Evolutionary conservation across 2,113 vertebrate species (phyloP).

Genomic region (Empidonax alnorum): DNA sequence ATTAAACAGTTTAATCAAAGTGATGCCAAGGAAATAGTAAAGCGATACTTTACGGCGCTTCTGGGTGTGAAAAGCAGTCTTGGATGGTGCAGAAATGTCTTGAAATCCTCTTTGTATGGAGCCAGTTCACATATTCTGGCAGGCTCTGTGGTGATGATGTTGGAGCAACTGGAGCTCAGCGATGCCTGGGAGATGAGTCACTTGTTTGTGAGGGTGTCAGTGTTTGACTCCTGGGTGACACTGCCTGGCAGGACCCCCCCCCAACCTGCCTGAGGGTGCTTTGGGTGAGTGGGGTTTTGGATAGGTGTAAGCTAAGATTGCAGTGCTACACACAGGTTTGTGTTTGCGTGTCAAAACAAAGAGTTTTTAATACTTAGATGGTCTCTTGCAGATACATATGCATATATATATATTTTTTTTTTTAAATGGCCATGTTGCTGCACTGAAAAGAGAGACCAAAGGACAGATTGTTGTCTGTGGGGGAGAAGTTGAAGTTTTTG

Average conservation of each 20-base stretch:
- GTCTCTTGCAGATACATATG: too few relatives aligned
- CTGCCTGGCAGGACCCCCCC: neutral
- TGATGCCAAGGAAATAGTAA: neutral
- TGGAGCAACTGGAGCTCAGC: neutral
- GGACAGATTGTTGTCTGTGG: neutral
- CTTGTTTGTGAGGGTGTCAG: neutral
- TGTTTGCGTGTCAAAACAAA: neutral
- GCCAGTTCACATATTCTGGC: neutral
- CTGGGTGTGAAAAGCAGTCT: neutral
- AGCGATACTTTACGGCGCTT: neutral
- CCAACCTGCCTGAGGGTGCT: rapidly evolving
- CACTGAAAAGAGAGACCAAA: neutral
- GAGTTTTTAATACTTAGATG: neutral
- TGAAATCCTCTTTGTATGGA: neutral
- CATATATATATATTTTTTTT: too few relatives aligned
- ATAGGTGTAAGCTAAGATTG: neutral
- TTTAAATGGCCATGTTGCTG: neutral
- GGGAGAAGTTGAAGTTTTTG: neutral
- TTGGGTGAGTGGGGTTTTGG: neutral
- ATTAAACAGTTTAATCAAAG: neutral
- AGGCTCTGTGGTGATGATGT: neutral
- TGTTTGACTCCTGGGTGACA: neutral
- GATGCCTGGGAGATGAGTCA: neutral
- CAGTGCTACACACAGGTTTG: neutral
- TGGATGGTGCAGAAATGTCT: neutral